phyloP scores from a whole-genome alignment of 92 coral and sea anemone species.

The Epizoanthus stellaris region DNA sequence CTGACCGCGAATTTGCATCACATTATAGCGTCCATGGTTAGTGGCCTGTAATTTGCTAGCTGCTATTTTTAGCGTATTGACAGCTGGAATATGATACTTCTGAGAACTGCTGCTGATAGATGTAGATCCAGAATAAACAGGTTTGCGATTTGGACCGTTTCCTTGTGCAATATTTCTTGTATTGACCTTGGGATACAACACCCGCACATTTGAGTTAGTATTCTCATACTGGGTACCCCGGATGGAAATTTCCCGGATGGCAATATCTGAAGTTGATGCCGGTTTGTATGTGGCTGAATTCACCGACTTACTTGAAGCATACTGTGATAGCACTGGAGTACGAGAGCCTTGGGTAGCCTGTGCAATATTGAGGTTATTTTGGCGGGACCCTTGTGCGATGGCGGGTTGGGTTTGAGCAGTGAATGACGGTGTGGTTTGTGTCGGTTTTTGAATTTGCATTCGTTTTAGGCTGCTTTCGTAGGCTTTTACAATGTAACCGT shows the following conservation, averaged over 20 bases:
- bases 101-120: too few relatives aligned
- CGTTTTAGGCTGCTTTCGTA: conserved; percentile 44
- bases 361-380: conserved; percentile 13
- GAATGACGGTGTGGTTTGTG: background rate
- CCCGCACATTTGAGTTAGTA: background rate
- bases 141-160: background rate
- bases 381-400: background rate
- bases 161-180: background rate
- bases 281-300: background rate
- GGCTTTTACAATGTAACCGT: conserved; percentile 75
- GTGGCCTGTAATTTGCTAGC: too few relatives aligned
- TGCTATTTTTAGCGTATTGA: too few relatives aligned
- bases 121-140: too few relatives aligned
- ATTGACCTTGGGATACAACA: background rate
- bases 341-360: background rate
- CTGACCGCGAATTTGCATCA: too few relatives aligned
- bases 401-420: background rate
- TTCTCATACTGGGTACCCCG: background rate
- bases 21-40: too few relatives aligned
- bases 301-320: background rate
- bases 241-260: background rate
- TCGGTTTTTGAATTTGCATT: conserved; percentile 16
- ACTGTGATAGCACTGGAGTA: background rate
- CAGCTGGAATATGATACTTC: too few relatives aligned
- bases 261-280: background rate